phyloP scores from a whole-genome alignment of 2,888 invertebrate species.

The Vesta saturnalis region DNA sequence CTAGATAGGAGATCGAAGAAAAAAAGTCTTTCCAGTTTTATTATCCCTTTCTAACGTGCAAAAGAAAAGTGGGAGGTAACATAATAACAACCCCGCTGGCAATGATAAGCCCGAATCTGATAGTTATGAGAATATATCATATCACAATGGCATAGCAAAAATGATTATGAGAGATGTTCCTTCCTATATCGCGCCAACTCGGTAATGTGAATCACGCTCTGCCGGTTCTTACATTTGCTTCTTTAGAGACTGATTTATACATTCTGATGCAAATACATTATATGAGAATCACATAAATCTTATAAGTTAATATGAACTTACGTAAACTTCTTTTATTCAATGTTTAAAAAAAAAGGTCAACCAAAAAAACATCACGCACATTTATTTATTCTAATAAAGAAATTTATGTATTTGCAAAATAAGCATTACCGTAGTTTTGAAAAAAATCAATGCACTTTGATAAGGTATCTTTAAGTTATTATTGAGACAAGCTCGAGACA shows the following conservation, averaged over 20 bases:
- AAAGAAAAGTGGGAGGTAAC: conserved; percentile 41
- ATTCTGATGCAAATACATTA: conserved; percentile 57
- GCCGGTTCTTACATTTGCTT: conserved; percentile 59
- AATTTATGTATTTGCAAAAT: neutral
- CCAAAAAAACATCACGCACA: neutral
- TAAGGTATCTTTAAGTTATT: neutral
- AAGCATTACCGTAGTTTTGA: neutral
- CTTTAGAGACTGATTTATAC: conserved; percentile 58
- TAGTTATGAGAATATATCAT: conserved; percentile 56
- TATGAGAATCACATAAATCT: conserved; percentile 43
- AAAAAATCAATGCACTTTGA: neutral
- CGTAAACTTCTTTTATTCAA: conserved; percentile 4
- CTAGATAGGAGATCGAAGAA: conserved; percentile 3
- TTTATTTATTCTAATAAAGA: neutral
- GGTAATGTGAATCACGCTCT: conserved; percentile 61
- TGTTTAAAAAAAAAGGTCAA: conserved; percentile 1
- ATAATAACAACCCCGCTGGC: conserved; percentile 47
- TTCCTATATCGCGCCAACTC: conserved; percentile 59
- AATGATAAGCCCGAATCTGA: conserved; percentile 48
- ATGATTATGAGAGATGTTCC: conserved; percentile 63
- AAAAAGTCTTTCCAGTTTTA: conserved; percentile 18
- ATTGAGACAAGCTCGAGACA: neutral
- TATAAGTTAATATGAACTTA: conserved; percentile 12
- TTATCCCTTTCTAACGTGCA: conserved; percentile 30
- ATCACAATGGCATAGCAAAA: conserved; percentile 62